Evolutionary conservation across 1,140 invertebrate species (phyloP).

Genomic region (Lycorma delicatula): DNA sequence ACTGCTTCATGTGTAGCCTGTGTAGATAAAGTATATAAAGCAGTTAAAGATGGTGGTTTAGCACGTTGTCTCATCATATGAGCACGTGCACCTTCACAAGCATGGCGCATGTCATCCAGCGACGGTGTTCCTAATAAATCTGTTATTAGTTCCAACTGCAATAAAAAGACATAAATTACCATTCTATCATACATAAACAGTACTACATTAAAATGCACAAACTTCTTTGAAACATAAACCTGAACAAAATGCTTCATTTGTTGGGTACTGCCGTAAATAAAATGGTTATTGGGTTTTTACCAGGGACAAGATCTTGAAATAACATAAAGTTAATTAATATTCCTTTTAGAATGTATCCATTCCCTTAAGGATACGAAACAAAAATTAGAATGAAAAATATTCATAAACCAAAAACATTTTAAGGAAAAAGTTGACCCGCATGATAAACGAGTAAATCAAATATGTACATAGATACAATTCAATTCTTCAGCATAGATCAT

Average conservation of each 20-base stretch:
- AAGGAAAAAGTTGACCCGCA: too few relatives aligned
- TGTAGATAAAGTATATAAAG: conserved; percentile 82
- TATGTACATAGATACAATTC: too few relatives aligned
- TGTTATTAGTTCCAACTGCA: conserved; percentile 90
- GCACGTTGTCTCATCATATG: conserved; percentile 86
- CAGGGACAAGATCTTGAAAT: too few relatives aligned
- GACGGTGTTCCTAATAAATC: conserved; percentile 95
- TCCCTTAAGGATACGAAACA: too few relatives aligned
- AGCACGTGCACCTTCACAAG: conserved; percentile 88
- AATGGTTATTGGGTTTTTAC: too few relatives aligned
- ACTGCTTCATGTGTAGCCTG: conserved; percentile 96
- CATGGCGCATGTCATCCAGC: conserved; percentile 89
- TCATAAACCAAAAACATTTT: too few relatives aligned
- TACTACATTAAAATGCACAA: background rate
- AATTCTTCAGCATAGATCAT: too few relatives aligned
- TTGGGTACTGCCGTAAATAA: too few relatives aligned
- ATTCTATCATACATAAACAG: background rate
- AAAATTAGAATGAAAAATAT: too few relatives aligned
- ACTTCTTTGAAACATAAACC: background rate
- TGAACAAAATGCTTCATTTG: background rate
- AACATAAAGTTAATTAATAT: too few relatives aligned
- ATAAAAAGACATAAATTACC: conserved; percentile 21
- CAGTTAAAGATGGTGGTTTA: conserved; percentile 79
- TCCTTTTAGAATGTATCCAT: too few relatives aligned
- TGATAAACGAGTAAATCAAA: too few relatives aligned